Evolutionary conservation across 2,888 invertebrate genomes (phyloP).

Genomic region (Latrodectus hesperus): DNA sequence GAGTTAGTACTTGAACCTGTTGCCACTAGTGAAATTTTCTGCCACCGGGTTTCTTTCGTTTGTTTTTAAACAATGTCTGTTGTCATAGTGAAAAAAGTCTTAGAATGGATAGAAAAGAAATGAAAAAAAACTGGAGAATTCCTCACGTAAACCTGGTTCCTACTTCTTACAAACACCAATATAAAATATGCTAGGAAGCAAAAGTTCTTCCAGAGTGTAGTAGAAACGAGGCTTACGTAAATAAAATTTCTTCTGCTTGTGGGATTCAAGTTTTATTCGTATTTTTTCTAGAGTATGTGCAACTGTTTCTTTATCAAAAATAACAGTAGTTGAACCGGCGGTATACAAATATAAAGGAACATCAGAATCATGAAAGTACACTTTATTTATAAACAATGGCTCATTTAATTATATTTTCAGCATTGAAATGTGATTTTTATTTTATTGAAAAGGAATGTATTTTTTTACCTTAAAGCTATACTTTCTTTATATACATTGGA

Average conservation of each 20-base stretch:
- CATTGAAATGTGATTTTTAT: no score
- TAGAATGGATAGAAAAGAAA: neutral
- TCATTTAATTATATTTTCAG: no score
- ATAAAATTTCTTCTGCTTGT: slow-evolving; percentile 31
- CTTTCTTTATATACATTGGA: no score
- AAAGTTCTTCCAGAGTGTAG: slow-evolving; percentile 13
- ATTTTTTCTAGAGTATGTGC: neutral
- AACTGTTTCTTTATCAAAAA: neutral
- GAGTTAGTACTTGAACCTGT: slow-evolving; percentile 6
- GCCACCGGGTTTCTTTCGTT: neutral
- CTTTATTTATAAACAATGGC: no score
- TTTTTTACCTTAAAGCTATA: no score
- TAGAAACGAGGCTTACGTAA: slow-evolving; percentile 24
- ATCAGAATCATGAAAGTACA: no score
- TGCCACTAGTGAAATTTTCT: neutral
- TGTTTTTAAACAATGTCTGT: neutral
- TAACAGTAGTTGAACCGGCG: neutral
- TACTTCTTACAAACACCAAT: slow-evolving; percentile 14
- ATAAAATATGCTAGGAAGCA: slow-evolving; percentile 19
- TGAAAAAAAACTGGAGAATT: neutral
- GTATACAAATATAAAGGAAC: no score
- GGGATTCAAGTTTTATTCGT: neutral
- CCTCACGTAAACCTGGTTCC: neutral
- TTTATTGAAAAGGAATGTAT: no score
- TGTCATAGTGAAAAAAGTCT: slow-evolving; percentile 24